Evolutionary conservation across 1,140 invertebrate species (phyloP).

Genomic region (Diorhabda elongata): DNA sequence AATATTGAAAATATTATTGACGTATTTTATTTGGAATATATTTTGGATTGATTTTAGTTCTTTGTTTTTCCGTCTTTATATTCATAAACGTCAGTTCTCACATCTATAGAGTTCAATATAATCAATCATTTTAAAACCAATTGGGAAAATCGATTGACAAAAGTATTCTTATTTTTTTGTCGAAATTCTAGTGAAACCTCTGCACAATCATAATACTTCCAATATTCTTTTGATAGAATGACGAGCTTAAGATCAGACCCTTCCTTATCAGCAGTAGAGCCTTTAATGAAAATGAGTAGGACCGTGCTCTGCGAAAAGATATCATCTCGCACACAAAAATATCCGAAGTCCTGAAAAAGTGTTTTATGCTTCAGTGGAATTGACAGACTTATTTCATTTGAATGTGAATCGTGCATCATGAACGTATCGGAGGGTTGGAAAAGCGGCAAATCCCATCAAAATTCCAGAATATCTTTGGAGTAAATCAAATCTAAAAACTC

Average conservation of each 20-base stretch:
- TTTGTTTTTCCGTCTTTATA: too few species aligned
- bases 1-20: too few species aligned
- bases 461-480: too few species aligned
- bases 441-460: too few species aligned
- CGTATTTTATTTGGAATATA: too few species aligned
- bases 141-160: neutral
- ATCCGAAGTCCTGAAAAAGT: neutral
- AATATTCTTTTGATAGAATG: conserved; percentile 1
- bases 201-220: neutral
- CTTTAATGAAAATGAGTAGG: conserved; percentile 2
- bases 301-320: neutral
- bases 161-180: neutral
- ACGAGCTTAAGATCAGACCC: neutral
- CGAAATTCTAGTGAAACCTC: neutral
- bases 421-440: neutral
- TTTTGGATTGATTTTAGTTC: too few species aligned
- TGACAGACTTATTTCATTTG: neutral
- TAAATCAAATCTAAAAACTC: too few species aligned
- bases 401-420: neutral
- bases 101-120: too few species aligned
- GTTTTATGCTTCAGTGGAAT: conserved; percentile 1
- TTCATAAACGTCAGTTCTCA: too few species aligned
- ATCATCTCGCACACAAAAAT: neutral
- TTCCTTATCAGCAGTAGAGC: neutral
- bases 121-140: neutral